Conservation (phyloP, 1,140 invertebrate species). For the Drosophila auraria region DNA sequence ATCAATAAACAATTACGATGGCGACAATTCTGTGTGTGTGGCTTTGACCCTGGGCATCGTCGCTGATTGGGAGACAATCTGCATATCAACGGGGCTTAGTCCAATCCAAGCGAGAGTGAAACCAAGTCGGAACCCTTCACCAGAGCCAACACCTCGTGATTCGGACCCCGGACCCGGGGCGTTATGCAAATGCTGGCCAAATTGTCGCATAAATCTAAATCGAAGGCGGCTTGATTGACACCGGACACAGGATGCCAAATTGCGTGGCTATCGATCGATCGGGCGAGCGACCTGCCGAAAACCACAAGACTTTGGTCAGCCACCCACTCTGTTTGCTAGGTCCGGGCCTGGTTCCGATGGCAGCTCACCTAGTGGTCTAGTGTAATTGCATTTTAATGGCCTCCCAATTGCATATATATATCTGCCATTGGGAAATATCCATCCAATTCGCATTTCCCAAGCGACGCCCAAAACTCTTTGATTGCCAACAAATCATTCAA, state of each 20-base stretch:
- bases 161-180: conserved; percentile 14
- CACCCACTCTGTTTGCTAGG: conserved; percentile 48
- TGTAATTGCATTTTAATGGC: conserved; percentile 80
- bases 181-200: conserved; percentile 58
- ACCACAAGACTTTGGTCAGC: conserved; percentile 18
- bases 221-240: conserved; percentile 62
- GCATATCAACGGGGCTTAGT: conserved; percentile 45
- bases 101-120: conserved; percentile 6
- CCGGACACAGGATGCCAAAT: conserved; percentile 67
- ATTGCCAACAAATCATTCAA: conserved; percentile 68
- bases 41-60: conserved; percentile 45
- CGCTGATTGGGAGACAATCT: conserved; percentile 41
- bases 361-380: conserved; percentile 29
- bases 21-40: conserved; percentile 44
- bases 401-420: conserved; percentile 44
- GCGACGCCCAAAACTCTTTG: conserved; percentile 49
- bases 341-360: conserved; percentile 12
- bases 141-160: conserved; percentile 47
- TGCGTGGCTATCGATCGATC: conserved; percentile 53
- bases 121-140: conserved; percentile 41
- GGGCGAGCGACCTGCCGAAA: conserved; percentile 11
- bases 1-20: conserved; percentile 48
- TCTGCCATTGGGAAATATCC: conserved; percentile 49
- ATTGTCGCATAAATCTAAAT: conserved; percentile 64
- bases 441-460: conserved; percentile 45